Evolutionary conservation across 2,113 vertebrate species (phyloP), one percentile per base, ranked within the genome.

Genomic region (Leucopsar rothschildi): DNA sequence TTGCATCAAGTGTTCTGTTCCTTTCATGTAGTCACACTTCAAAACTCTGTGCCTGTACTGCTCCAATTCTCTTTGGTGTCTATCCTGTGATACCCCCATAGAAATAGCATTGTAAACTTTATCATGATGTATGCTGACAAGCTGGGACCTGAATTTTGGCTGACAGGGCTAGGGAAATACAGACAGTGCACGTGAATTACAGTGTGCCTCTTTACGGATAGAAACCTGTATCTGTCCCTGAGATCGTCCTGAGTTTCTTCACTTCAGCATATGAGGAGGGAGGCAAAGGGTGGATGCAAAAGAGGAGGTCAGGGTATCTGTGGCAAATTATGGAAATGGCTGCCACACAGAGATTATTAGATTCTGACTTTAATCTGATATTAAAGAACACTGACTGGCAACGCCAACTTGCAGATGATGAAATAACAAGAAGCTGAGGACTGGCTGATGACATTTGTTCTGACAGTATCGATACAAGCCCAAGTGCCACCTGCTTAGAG

Each of bases 141-240:
- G 12, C 72, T 57, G 55, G 20, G 21, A 53, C 31, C 10, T 69
- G 49, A 45, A 33, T 47, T 86, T 94, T 86, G 80, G 29, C 72
- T 86, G 64, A 28, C 8, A 27, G 53, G 21, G 19, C 13, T 50
- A 64, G 21, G 15, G 68, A 80, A 80, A 42, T 64, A 44, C 5
- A 39, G 66, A 64, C 2, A 13, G 16, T 61, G 53, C 24, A 12
- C 0, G 0, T 68, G 57, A 53, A 11, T 76, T 3, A 0, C 0
- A 39, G 44, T 6, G 19, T 35, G 49, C 28, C 16, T 28, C 37
- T 53, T 42, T 31, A 65, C 0, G 0, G 40, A 39, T 6, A 70
- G 42, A 75, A 88, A 59, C 28, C 9, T 0, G 0, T 12, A 13
- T 59, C 29, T 45, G 44, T 15, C 33, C 39, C 49, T 55, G 29